phyloP scores from a whole-genome alignment of 2,797 vertebrate species.

The Octomys mimax region DNA sequence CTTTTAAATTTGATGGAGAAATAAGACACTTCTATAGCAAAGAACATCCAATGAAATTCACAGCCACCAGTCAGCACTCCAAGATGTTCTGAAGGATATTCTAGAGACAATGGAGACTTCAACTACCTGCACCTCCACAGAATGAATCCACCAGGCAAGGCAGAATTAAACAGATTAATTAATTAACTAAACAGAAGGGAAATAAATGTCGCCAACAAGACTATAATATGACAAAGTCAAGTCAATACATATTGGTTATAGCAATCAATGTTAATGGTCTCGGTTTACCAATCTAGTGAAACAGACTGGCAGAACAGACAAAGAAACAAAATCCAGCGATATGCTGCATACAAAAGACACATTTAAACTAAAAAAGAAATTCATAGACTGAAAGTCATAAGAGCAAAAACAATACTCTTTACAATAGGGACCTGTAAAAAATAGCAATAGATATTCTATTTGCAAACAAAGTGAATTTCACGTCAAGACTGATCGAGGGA shows the following conservation, averaged over 20 bases:
- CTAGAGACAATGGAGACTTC: background rate
- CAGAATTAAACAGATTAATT: too few relatives aligned
- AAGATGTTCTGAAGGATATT: background rate
- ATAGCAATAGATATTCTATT: background rate
- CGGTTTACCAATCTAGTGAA: background rate
- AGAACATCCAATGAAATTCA: background rate
- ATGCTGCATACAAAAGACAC: background rate
- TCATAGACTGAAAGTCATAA: background rate
- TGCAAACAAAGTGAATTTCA: background rate
- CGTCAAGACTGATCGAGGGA: background rate
- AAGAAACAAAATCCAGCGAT: background rate
- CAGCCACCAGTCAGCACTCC: background rate
- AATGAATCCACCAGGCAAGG: background rate
- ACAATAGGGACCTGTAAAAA: background rate
- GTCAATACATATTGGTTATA: background rate
- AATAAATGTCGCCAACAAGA: background rate
- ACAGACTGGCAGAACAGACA: background rate
- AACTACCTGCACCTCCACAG: background rate
- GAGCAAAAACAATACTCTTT: background rate
- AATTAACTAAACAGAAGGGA: background rate
- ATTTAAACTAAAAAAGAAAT: background rate
- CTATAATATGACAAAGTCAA: background rate
- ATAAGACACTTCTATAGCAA: background rate
- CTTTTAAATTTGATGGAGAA: background rate
- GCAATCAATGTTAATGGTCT: background rate